Percentiles rank a stretch among this genome's conserved stretches.
Conservation (phyloP, 2,888 invertebrate species). For the Melinaea menophilus region DNA sequence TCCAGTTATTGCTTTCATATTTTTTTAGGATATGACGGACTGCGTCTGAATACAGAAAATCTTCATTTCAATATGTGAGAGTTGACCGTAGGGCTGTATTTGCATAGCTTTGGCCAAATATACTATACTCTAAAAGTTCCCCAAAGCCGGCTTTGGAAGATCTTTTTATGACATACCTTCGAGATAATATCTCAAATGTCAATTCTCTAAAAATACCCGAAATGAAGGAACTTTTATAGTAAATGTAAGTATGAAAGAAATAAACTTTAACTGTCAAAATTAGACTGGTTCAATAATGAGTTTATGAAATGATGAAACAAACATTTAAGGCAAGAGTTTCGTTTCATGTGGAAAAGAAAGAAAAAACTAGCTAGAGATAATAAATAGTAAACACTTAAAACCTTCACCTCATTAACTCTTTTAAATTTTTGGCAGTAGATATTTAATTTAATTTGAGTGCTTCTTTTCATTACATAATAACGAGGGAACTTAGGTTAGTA, state of each 20-base stretch:
- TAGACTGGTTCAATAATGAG: too few species aligned
- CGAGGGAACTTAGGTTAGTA: too few species aligned
- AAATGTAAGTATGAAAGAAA: too few species aligned
- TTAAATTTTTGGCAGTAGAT: background rate
- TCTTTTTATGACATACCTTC: background rate
- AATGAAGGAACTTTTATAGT: constrained; percentile 8
- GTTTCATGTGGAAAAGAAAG: too few species aligned
- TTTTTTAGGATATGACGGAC: constrained; percentile 22
- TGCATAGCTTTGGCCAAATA: constrained; percentile 5
- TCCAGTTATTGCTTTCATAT: constrained; percentile 19
- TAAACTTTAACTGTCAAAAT: too few species aligned
- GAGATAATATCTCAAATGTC: too few species aligned
- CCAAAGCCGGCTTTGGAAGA: constrained; percentile 2
- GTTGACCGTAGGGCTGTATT: constrained; percentile 24
- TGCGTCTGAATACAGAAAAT: constrained; percentile 22
- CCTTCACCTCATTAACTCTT: constrained; percentile 40
- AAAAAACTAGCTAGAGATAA: constrained; percentile 32
- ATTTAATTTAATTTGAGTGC: constrained; percentile 12
- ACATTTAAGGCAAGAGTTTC: too few species aligned
- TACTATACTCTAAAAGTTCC: background rate
- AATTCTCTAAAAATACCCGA: too few species aligned
- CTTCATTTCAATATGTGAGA: constrained; percentile 24
- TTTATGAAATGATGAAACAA: too few species aligned
- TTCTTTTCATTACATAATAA: background rate
- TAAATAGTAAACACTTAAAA: constrained; percentile 41